Percentiles rank a stretch among this genome's conserved stretches.
Conservation (phyloP, 2,888 invertebrate genomes). For the Diloba caeruleocephala region DNA sequence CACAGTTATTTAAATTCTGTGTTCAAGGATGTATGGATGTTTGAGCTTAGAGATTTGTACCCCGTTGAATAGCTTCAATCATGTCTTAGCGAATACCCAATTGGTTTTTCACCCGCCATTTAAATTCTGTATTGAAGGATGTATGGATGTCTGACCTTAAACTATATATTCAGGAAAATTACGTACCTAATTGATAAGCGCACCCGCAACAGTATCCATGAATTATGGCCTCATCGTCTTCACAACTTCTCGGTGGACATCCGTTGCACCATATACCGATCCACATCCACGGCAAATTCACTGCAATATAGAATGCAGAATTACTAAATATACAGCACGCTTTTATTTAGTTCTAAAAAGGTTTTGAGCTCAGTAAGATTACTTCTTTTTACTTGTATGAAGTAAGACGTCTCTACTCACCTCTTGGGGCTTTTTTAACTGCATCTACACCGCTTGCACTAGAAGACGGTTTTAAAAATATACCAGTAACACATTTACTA, state of each 20-base stretch:
- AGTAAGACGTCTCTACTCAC: slow-evolving; percentile 62
- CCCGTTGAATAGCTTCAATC: too few relatives aligned
- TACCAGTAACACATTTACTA: slow-evolving; percentile 26
- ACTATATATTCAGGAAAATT: too few relatives aligned
- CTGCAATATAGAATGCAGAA: slow-evolving; percentile 59
- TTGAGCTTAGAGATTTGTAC: too few relatives aligned
- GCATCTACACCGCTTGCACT: slow-evolving; percentile 68
- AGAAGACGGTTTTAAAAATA: slow-evolving; percentile 65
- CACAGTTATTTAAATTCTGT: too few relatives aligned
- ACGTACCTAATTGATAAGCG: slow-evolving; percentile 86
- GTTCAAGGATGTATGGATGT: too few relatives aligned
- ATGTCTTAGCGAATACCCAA: too few relatives aligned
- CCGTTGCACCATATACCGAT: slow-evolving; percentile 87
- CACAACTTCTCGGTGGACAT: slow-evolving; percentile 88
- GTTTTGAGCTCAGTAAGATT: too few relatives aligned
- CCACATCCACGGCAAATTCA: slow-evolving; percentile 87
- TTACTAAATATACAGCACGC: too few relatives aligned
- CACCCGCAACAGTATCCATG: slow-evolving; percentile 91
- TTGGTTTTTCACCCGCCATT: too few relatives aligned
- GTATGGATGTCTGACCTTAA: too few relatives aligned
- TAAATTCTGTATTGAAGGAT: too few relatives aligned
- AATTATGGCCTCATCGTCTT: slow-evolving; percentile 90
- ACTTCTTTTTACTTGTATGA: neutral
- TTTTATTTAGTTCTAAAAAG: too few relatives aligned
- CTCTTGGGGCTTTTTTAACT: slow-evolving; percentile 79